A percentile compares a stretch with the other conserved stretches of the same genome.
These are phyloP conservation scores for Pithecia hirsuta DNA, from an alignment of 2,797 vertebrate species.

Conservation along the genomic window DNA sequence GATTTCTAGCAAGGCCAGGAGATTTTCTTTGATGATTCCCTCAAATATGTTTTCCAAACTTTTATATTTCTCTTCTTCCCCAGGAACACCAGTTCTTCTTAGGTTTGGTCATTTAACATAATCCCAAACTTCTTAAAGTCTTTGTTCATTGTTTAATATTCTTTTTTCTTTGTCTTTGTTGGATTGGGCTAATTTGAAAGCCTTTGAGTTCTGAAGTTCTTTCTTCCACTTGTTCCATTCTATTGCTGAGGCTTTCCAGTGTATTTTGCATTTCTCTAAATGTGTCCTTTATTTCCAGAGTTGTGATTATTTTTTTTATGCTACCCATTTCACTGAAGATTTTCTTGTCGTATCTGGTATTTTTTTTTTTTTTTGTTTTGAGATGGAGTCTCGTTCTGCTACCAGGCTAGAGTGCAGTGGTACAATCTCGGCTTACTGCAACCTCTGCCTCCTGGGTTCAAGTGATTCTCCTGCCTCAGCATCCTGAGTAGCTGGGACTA, in stretches of 20 bases:
- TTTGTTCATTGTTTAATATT: not conserved
- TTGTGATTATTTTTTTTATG: not conserved
- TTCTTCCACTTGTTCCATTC: not conserved
- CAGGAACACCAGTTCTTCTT: not conserved
- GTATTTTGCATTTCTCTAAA: not conserved
- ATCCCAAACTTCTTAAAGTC: not conserved
- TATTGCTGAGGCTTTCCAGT: not conserved
- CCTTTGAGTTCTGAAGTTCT: not conserved
- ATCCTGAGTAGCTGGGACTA: not conserved
- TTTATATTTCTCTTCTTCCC: not conserved
- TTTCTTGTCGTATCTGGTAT: not conserved
- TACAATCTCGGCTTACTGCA: not conserved
- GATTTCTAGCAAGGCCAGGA: not conserved
- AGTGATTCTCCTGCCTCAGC: not conserved
- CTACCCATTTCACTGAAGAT: not conserved
- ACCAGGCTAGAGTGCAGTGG: rapidly evolving
- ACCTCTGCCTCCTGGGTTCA: not conserved
- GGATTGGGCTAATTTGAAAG: not conserved
- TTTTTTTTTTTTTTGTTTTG: too few relatives aligned
- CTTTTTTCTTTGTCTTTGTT: not conserved
- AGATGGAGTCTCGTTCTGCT: too few relatives aligned
- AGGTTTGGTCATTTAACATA: not conserved
- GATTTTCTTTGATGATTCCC: not conserved
- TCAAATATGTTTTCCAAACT: not conserved
- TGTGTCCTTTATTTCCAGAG: not conserved